phyloP scores from a whole-genome alignment of 92 coral and sea anemone genomes.

The Paragorgia papillata region DNA sequence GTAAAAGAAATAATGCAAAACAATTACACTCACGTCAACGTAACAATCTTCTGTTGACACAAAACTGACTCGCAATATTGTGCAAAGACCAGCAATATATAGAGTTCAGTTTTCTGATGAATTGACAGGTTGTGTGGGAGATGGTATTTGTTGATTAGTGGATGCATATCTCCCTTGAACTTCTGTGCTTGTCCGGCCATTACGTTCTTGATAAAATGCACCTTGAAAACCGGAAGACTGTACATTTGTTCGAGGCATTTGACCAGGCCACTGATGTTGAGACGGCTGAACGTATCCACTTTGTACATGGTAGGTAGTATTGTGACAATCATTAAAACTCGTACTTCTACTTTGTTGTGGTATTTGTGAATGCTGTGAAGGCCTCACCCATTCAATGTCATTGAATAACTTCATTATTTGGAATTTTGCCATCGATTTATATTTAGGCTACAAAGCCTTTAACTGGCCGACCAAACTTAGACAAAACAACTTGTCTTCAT shows the following conservation, averaged over 20 bases:
- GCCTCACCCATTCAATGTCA: slow-evolving; percentile 41
- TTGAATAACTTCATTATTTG: slow-evolving; percentile 42
- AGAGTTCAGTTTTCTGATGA: too few species aligned
- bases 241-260: background rate
- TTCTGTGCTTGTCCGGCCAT: too few species aligned
- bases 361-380: slow-evolving; percentile 30
- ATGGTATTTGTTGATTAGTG: too few species aligned
- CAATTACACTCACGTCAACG: slow-evolving; percentile 2
- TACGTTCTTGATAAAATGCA: background rate
- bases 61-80: too few species aligned
- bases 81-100: too few species aligned
- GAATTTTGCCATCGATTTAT: slow-evolving; percentile 39
- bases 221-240: background rate
- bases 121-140: too few species aligned
- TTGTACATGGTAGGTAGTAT: slow-evolving; percentile 10
- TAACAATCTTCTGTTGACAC: too few species aligned
- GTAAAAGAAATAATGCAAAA: background rate
- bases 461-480: slow-evolving; percentile 37
- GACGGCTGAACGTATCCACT: background rate
- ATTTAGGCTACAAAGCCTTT: slow-evolving; percentile 25
- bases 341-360: background rate
- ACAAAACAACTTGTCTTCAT: slow-evolving; percentile 43
- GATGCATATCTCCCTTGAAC: too few species aligned
- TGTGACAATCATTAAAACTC: background rate
- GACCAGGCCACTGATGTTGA: slow-evolving; percentile 4